Evolutionary conservation across 2,113 vertebrate species (phyloP).

Genomic region (Mustela nigripes): DNA sequence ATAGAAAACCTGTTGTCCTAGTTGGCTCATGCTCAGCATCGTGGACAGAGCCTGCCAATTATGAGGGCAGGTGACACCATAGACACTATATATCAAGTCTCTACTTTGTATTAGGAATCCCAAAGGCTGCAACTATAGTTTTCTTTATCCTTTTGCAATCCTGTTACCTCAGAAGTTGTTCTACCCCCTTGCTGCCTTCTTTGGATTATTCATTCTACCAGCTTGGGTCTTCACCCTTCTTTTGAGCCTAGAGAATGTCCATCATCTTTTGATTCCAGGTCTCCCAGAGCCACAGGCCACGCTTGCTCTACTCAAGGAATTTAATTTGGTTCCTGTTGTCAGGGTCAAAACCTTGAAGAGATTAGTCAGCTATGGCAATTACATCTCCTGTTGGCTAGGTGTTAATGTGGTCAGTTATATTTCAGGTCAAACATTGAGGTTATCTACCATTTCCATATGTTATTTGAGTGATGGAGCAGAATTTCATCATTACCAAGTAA

Average conservation of each 20-base stretch:
- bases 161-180: neutral
- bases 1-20: neutral
- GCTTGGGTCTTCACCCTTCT: neutral
- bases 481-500: slow-evolving; percentile 21
- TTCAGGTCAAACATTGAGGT: neutral
- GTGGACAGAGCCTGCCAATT: neutral
- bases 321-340: neutral
- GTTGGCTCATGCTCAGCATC: neutral
- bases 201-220: neutral
- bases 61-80: neutral
- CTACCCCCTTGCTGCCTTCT: neutral
- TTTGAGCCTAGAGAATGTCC: neutral
- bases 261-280: neutral
- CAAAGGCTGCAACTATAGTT: neutral
- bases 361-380: neutral
- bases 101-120: neutral
- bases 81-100: neutral
- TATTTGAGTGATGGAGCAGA: slow-evolving; percentile 33
- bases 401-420: neutral
- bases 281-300: neutral
- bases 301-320: neutral
- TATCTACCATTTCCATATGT: neutral
- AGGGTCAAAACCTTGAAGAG: neutral
- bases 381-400: neutral
- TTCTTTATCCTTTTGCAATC: neutral